These are phyloP conservation scores for Vicugna pacos DNA, from an alignment of 2,113 vertebrate species.

Conservation along the genomic window DNA sequence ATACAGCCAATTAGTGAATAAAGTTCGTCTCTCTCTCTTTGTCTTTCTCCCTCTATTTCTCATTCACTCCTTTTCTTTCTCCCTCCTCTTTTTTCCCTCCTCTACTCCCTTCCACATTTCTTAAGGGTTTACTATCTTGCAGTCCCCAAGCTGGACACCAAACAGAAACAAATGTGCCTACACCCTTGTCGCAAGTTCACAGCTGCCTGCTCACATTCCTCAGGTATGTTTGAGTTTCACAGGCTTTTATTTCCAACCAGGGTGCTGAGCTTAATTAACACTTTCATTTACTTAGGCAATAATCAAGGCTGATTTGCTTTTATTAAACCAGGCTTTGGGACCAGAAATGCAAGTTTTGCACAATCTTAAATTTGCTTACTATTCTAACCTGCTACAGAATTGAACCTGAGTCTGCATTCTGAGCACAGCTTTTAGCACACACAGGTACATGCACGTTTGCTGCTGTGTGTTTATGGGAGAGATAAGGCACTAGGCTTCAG, in stretches of 20 bases:
- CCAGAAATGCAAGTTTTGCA: conserved; percentile 70
- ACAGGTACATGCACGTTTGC: neutral
- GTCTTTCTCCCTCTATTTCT: neutral
- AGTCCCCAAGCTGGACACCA: conserved; percentile 2
- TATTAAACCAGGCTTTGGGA: conserved; percentile 74
- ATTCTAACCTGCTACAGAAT: conserved; percentile 4
- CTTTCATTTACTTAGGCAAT: conserved; percentile 78
- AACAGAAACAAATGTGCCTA: neutral
- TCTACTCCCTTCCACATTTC: neutral
- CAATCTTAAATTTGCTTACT: conserved; percentile 66
- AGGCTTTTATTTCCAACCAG: conserved; percentile 65
- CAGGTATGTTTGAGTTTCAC: conserved; percentile 66
- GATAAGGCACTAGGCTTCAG: neutral
- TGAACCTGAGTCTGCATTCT: conserved; percentile 6
- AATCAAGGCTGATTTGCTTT: conserved; percentile 75
- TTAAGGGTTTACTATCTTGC: neutral
- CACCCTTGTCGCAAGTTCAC: neutral
- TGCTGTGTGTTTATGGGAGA: neutral
- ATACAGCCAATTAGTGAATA: conserved; percentile 60
- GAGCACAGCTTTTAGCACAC: neutral
- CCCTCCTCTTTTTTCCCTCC: neutral
- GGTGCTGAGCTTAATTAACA: conserved; percentile 73
- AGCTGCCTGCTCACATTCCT: conserved; percentile 54
- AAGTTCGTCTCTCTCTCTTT: neutral
- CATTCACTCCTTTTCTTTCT: neutral